Conservation (phyloP, 2,888 invertebrate genomes). For the Pseudanteris insignis region DNA sequence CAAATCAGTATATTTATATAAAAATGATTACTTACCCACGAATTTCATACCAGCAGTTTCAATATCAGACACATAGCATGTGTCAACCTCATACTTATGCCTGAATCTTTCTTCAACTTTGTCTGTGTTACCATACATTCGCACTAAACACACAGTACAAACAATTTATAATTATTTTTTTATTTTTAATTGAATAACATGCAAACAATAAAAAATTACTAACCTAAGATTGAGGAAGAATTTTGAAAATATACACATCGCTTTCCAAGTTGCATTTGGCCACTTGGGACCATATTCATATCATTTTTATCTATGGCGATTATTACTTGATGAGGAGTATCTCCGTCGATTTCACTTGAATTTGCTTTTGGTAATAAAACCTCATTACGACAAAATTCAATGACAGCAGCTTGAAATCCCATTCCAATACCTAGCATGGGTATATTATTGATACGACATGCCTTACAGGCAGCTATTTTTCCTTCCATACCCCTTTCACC, state of each 20-base stretch:
- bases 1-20: too few species aligned
- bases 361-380: slow-evolving; percentile 81
- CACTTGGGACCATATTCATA: slow-evolving; percentile 91
- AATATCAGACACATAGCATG: slow-evolving; percentile 79
- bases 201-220: slow-evolving; percentile 53
- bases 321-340: slow-evolving; percentile 81
- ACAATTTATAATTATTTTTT: too few species aligned
- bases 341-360: slow-evolving; percentile 83
- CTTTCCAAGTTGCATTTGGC: slow-evolving; percentile 98
- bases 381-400: slow-evolving; percentile 92
- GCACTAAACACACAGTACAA: slow-evolving; percentile 67
- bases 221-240: slow-evolving; percentile 72
- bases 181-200: too few species aligned
- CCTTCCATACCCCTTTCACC: slow-evolving; percentile 96
- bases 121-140: slow-evolving; percentile 81
- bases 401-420: slow-evolving; percentile 96
- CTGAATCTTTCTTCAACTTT: slow-evolving; percentile 93
- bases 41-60: slow-evolving; percentile 87
- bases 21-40: slow-evolving; percentile 72
- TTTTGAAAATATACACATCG: slow-evolving; percentile 82
- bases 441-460: slow-evolving; percentile 89
- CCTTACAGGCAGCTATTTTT: slow-evolving; percentile 91
- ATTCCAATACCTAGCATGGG: slow-evolving; percentile 97
- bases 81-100: slow-evolving; percentile 98
- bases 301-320: slow-evolving; percentile 99